These are phyloP conservation scores for Anhinga rufa DNA, from an alignment of 2,113 vertebrate species.

Conservation along the genomic window DNA sequence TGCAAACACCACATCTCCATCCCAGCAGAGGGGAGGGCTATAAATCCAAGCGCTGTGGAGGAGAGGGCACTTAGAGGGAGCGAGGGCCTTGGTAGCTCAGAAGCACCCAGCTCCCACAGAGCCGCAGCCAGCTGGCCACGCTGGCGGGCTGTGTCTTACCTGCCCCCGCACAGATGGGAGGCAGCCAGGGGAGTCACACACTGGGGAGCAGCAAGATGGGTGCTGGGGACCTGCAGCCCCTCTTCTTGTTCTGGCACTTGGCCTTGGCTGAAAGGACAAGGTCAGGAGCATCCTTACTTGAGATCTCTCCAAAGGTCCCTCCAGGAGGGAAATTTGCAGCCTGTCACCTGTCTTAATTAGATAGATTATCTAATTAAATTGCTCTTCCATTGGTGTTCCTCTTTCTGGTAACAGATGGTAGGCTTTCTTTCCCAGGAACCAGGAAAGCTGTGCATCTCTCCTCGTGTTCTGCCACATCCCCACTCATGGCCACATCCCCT, in stretches of 20 bases:
- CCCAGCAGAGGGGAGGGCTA: not conserved
- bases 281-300: not conserved
- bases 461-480: not conserved
- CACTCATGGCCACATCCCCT: not conserved
- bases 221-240: not conserved
- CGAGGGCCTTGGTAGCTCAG: not conserved
- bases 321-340: not conserved
- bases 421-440: not conserved
- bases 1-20: not conserved
- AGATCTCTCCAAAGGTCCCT: not conserved
- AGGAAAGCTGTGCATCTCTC: not conserved
- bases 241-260: not conserved
- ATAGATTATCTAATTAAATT: not conserved
- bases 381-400: not conserved
- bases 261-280: not conserved
- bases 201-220: not conserved
- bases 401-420: not conserved
- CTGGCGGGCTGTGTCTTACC: not conserved
- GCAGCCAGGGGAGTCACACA: not conserved
- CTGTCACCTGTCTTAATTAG: not conserved
- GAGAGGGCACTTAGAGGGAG: not conserved
- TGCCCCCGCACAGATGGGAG: accelerated
- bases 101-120: not conserved
- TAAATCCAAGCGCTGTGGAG: not conserved
- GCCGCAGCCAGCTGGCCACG: not conserved